Base-by-base conservation (phyloP, 2,113 vertebrate genomes). In the Gasterosteus nipponicus region DNA sequence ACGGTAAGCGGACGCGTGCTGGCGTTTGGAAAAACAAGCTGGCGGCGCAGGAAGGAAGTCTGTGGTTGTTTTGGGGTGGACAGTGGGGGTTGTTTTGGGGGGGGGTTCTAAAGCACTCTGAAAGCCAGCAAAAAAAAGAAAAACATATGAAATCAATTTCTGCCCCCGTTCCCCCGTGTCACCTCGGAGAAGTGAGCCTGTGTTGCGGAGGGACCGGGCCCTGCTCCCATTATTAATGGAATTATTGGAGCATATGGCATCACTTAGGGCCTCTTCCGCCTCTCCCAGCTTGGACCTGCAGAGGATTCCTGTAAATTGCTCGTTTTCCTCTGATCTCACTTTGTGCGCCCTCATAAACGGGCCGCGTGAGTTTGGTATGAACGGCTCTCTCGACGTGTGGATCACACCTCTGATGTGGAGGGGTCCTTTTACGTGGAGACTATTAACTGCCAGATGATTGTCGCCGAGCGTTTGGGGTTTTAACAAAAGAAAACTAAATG, bases 141-240 rank as follows among this genome's bases (percentile, higher is more conserved):
- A 92, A 92, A 92, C 93, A 93, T 92, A 89, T 93, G 91, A 93
- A 93, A 93, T 93, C 90, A 92, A 93, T 93, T 93, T 91, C 88
- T 86, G 72, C 67, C 65, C 73, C 33, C 78, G 83, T 79, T 89
- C 85, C 83, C 85, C 84, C 73, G 84, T 92, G 90, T 93, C 92
- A 93, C 93, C 92, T 92, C 89, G 80, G 87, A 89, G 88, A 92
- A 89, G 86, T 60, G 78, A 91, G 87, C 83, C 91, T 89, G 89
- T 91, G 87, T 90, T 92, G 85, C 56, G 10, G 67, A 82, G 84
- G 85, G 86, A 92, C 90, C 82, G 69, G 69, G 82, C 86, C 85
- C 89, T 67, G 80, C 87, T 89, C 86, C 78, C 82, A 87, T 89
- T 92, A 93, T 91, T 92, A 92, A 92, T 91, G 86, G 89, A 90